phyloP scores from a whole-genome alignment of 2,888 invertebrate species.

The Calameuta pallipes region DNA sequence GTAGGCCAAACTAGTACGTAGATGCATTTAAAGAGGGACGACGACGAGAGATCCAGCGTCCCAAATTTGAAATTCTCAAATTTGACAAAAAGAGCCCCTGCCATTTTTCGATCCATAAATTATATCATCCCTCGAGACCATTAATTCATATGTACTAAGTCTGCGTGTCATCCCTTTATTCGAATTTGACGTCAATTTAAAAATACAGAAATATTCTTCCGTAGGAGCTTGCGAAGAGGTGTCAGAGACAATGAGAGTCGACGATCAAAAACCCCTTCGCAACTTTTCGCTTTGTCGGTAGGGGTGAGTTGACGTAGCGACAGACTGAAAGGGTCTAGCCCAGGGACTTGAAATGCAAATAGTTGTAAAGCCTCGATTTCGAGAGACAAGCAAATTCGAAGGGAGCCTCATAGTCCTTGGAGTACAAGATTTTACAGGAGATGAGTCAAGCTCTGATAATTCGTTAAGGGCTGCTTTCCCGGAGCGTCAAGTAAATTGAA shows the following conservation, averaged over 20 bases:
- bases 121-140: too few species aligned
- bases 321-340: not conserved
- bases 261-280: not conserved
- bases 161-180: not conserved
- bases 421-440: not conserved
- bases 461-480: conserved; percentile 1
- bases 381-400: not conserved
- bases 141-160: not conserved
- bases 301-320: conserved; percentile 23
- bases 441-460: not conserved
- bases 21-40: not conserved
- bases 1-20: not conserved
- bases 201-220: not conserved
- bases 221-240: not conserved
- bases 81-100: not conserved
- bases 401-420: not conserved
- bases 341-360: not conserved
- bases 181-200: not conserved
- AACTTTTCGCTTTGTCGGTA: not conserved
- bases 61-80: not conserved
- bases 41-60: not conserved
- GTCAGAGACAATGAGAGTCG: not conserved
- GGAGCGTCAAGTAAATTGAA: not conserved
- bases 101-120: not conserved
- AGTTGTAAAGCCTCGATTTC: not conserved